These are phyloP conservation scores for Euclidia mi DNA, from an alignment of 2,888 invertebrate species.

Conservation along the genomic window DNA sequence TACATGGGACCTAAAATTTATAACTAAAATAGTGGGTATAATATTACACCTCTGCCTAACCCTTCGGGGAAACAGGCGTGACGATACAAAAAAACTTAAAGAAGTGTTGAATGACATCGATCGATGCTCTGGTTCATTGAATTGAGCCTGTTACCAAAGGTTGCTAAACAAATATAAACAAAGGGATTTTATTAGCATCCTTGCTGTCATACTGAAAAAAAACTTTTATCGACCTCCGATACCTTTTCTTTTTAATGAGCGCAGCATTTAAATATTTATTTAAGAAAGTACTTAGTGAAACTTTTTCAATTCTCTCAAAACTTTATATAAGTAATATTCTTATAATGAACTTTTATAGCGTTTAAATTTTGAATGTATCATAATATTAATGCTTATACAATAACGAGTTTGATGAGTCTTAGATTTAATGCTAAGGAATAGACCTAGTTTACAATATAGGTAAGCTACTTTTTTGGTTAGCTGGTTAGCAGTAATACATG, in stretches of 20 bases:
- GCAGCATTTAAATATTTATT: conserved; percentile 5
- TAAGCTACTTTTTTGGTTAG: too few relatives aligned
- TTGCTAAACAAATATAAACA: background rate
- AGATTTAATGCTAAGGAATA: too few relatives aligned
- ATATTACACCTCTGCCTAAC: too few relatives aligned
- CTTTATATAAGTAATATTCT: conserved; percentile 5
- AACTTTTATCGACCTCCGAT: background rate
- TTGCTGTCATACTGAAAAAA: background rate
- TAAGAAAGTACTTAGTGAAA: conserved; percentile 4
- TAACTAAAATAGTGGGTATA: too few relatives aligned
- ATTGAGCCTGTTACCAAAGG: too few relatives aligned
- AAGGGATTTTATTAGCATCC: background rate
- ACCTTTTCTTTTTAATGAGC: conserved; percentile 11
- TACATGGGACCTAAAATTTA: too few relatives aligned
- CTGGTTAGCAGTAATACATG: too few relatives aligned
- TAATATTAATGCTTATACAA: background rate
- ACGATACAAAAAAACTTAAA: too few relatives aligned
- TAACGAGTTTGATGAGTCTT: background rate
- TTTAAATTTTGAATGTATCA: conserved; percentile 1
- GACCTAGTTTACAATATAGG: too few relatives aligned
- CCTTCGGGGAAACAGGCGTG: too few relatives aligned
- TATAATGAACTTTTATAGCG: conserved; percentile 7
- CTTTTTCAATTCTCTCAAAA: conserved; percentile 7
- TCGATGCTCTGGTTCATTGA: too few relatives aligned
- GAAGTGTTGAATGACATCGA: too few relatives aligned